phyloP scores from a whole-genome alignment of 2,797 vertebrate species.

The Heterohyrax brucei region DNA sequence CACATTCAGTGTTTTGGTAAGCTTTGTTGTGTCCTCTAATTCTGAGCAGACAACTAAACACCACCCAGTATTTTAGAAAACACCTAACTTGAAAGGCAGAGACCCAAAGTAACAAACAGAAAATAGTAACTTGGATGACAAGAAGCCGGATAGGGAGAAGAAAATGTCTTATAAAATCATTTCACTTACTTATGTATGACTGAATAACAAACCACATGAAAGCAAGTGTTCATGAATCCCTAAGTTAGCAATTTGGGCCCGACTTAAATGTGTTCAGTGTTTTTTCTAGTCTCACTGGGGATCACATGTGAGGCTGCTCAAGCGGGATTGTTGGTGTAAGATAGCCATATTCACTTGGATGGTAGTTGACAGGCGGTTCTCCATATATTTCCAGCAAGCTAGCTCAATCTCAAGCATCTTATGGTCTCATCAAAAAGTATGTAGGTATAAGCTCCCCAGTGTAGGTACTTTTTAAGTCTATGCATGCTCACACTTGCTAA shows the following conservation, averaged over 20 bases:
- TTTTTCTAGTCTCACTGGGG: neutral
- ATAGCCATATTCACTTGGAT: neutral
- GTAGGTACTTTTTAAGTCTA: neutral
- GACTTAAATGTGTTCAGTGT: neutral
- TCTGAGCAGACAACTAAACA: neutral
- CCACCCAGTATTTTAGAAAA: neutral
- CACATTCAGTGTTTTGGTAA: neutral
- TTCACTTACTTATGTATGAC: neutral
- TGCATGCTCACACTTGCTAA: neutral
- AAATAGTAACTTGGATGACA: neutral
- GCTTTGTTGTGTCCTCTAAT: neutral
- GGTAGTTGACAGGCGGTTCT: neutral
- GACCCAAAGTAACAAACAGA: neutral
- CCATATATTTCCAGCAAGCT: neutral
- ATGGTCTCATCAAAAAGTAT: neutral
- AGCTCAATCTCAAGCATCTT: neutral
- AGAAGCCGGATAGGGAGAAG: neutral
- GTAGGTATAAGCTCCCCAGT: neutral
- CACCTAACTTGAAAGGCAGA: neutral
- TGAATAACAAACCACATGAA: neutral
- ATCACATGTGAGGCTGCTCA: neutral
- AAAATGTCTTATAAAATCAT: neutral
- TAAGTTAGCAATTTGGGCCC: neutral
- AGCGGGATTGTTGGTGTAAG: neutral
- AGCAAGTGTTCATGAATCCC: neutral